These are phyloP conservation scores for Ivindomyrus marchei DNA, from an alignment of 2,113 vertebrate genomes.

Conservation along the genomic window DNA sequence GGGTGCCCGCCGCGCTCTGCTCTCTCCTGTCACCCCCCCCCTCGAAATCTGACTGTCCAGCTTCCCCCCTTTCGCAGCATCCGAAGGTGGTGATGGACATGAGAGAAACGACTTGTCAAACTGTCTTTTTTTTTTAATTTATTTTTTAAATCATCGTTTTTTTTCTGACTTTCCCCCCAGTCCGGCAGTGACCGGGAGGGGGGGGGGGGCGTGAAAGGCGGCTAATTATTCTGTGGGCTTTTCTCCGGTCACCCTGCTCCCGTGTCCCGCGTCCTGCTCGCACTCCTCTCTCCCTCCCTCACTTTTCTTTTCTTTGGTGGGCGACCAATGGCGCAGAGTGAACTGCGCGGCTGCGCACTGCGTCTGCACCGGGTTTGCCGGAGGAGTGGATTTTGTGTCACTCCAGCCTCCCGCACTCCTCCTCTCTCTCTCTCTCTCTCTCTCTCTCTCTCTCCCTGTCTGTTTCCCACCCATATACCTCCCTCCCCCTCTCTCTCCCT, in stretches of 20 bases:
- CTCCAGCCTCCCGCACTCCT: constrained; percentile 45
- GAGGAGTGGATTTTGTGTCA: constrained; percentile 59
- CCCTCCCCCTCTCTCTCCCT: neutral
- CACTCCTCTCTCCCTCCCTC: constrained; percentile 25
- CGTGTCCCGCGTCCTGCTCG: constrained; percentile 25
- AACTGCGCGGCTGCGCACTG: constrained; percentile 50
- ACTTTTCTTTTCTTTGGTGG: constrained; percentile 40
- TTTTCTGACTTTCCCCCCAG: neutral
- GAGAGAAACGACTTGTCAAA: constrained; percentile 12
- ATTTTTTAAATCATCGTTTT: neutral
- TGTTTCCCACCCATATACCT: neutral
- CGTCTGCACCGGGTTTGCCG: constrained; percentile 50
- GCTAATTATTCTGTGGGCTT: constrained; percentile 50
- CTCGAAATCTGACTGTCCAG: constrained; percentile 18
- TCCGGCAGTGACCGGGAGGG: too few relatives aligned
- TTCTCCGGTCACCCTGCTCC: constrained; percentile 41
- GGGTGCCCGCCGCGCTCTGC: constrained; percentile 34
- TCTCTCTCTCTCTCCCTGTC: constrained; percentile 10
- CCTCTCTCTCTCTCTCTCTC: constrained; percentile 30
- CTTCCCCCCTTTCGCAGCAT: neutral
- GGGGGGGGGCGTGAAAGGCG: constrained; percentile 33
- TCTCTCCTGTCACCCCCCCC: neutral
- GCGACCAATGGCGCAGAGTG: constrained; percentile 44
- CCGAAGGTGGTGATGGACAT: constrained; percentile 39
- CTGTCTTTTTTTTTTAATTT: neutral